Percentiles rank a stretch among this genome's conserved stretches.
phyloP scores from a whole-genome alignment of 1,140 invertebrate species.

The Drepana arcuata region DNA sequence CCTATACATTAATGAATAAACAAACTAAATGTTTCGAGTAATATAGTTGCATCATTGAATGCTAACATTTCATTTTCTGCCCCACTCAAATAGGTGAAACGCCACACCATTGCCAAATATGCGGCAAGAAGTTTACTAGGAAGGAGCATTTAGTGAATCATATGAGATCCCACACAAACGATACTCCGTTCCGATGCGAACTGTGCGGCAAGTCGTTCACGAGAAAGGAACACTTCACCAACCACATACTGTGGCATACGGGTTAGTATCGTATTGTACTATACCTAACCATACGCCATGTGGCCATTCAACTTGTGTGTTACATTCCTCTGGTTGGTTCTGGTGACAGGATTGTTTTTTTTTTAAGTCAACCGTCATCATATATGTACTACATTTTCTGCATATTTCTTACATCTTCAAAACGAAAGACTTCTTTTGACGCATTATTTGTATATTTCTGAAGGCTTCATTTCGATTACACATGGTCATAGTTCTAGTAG shows the following conservation, averaged over 20 bases:
- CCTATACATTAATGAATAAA: slow-evolving; percentile 4
- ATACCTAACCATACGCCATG: neutral
- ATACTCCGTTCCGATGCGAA: slow-evolving; percentile 84
- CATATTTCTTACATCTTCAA: neutral
- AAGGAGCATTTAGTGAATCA: slow-evolving; percentile 85
- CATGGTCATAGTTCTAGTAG: too few species aligned
- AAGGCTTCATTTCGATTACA: too few species aligned
- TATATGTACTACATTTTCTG: too few species aligned
- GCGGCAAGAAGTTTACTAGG: slow-evolving; percentile 84
- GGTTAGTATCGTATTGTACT: slow-evolving; percentile 59
- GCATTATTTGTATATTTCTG: too few species aligned
- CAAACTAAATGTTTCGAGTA: slow-evolving; percentile 23
- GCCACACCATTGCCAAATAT: slow-evolving; percentile 81
- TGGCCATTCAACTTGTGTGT: neutral
- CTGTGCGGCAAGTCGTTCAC: slow-evolving; percentile 91
- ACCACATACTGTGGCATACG: slow-evolving; percentile 89
- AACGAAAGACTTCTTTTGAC: neutral
- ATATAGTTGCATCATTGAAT: slow-evolving; percentile 71
- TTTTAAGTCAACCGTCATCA: too few species aligned
- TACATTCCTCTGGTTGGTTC: too few species aligned
- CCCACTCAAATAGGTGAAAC: slow-evolving; percentile 74
- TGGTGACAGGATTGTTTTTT: too few species aligned
- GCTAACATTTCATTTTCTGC: slow-evolving; percentile 67
- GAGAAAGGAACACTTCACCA: slow-evolving; percentile 88
- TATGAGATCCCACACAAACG: slow-evolving; percentile 87